phyloP scores from a whole-genome alignment of 1,140 invertebrate species.

The Andricus grossulariae region DNA sequence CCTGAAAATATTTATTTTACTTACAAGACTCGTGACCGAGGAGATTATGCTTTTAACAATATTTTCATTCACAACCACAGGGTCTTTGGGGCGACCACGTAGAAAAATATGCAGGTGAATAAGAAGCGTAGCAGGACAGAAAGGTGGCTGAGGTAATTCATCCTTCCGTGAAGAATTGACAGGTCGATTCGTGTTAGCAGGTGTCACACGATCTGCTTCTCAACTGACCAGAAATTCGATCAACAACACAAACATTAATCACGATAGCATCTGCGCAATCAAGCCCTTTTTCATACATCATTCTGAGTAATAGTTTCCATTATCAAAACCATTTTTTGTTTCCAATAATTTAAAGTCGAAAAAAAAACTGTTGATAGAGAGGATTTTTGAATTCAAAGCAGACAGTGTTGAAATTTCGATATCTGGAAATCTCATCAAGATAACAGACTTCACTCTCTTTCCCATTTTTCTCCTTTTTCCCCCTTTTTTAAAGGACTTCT shows the following conservation, averaged over 20 bases:
- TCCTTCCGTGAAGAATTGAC: conserved; percentile 47
- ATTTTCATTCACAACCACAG: conserved; percentile 65
- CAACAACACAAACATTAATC: conserved; percentile 48
- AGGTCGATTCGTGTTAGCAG: conserved; percentile 60
- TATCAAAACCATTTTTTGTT: conserved; percentile 3
- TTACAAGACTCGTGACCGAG: background rate
- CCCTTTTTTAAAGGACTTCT: no score
- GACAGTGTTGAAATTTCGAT: no score
- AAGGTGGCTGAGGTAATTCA: conserved; percentile 60
- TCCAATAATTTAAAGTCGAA: background rate
- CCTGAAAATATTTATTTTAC: conserved; percentile 11
- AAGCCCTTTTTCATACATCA: conserved; percentile 19
- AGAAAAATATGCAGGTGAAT: conserved; percentile 56
- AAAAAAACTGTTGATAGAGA: background rate
- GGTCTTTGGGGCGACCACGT: conserved; percentile 58
- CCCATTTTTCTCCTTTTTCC: no score
- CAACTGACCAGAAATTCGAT: conserved; percentile 41
- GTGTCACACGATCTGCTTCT: conserved; percentile 58
- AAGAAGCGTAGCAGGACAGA: conserved; percentile 47
- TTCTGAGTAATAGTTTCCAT: conserved; percentile 18
- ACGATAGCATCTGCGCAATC: conserved; percentile 32
- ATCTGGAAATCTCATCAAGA: no score
- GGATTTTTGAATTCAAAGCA: no score
- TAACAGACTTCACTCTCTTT: no score
- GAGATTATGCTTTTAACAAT: conserved; percentile 50